A percentile compares a stretch with the other conserved stretches of the same genome.
phyloP scores from a whole-genome alignment of 2,797 vertebrate genomes.

The Limosa lapponica region DNA sequence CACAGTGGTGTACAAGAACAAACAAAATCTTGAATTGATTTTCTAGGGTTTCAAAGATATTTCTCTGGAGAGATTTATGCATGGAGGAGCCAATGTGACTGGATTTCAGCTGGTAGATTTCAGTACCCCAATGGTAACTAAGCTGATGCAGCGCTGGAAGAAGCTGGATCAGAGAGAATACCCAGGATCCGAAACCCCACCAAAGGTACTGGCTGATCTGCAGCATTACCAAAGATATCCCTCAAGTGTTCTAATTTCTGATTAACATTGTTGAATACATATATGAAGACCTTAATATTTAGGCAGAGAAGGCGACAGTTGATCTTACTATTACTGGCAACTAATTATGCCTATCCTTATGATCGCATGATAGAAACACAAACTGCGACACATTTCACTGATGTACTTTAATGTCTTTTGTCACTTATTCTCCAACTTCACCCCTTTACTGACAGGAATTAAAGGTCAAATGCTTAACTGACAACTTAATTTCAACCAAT shows the following conservation, averaged over 20 bases:
- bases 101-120: conserved; percentile 99
- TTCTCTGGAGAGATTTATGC: conserved; percentile 97
- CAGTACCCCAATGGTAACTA: conserved; percentile 93
- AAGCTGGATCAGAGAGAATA: conserved; percentile 98
- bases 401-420: not conserved
- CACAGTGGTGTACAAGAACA: not conserved
- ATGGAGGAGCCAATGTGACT: conserved; percentile 96
- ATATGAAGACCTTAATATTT: not conserved
- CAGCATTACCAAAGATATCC: not conserved
- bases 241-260: not conserved
- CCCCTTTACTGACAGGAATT: not conserved
- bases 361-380: not conserved
- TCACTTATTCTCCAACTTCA: not conserved
- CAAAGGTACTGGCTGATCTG: conserved; percentile 85
- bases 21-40: conserved; percentile 35
- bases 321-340: not conserved
- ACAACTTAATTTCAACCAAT: conserved; percentile 36
- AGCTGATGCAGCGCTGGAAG: conserved; percentile 99
- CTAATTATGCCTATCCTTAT: not conserved
- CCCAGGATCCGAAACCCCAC: conserved; percentile 94
- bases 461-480: conserved; percentile 55
- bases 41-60: conserved; percentile 98
- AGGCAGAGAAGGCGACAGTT: not conserved
- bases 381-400: not conserved
- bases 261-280: not conserved